Evolutionary conservation across 2,113 vertebrate genomes (phyloP), one percentile per base, ranked within the genome.

Genomic region (Sinocyclocheilus anophthalmus): DNA sequence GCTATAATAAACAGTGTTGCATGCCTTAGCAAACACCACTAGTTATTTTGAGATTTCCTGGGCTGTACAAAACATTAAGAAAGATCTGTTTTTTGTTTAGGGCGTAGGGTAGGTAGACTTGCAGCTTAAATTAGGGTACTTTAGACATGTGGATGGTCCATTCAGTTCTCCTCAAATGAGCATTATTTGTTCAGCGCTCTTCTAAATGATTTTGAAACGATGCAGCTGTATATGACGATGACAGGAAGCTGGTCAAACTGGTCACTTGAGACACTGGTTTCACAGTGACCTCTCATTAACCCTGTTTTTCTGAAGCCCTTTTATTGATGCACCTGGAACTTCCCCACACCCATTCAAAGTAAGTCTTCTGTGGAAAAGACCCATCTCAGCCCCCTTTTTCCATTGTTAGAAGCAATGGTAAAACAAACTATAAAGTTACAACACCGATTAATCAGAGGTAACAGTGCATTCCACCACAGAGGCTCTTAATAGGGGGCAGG

Each of bases 261-360:
- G 22, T 65, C 78, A 81, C 78, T 26, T 24, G 10, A 79, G 55
- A 79, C 10, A 3, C 16, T 59, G 22, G 65, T 65, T 81, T 65
- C 39, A 65, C 30, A 8, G 12, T 45, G 79, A 81, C 37, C 57
- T 48, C 33, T 26, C 9, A 42, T 81, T 65, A 65, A 65, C 59
- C 59, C 79, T 81, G 59, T 81, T 65, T 61, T 65, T 63, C 4
- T 45, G 9, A 65, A 81, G 37, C 13, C 59, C n/a, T 65, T 81
- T 81, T 42, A 30, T 81, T 48, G n/a, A 81, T 81, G 79, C 59
- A 24, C 78, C 37, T 81, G 37, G 57, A 16, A 26, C 39, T 16
- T 18, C 59, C 13, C 37, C 59, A 65, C 20, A 14, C 77, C 11
- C 57, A 14, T 24, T 80, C 7, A 81, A 26, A 65, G 37, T 10